Conservation (phyloP, 2,888 invertebrate genomes). For the Mongoloraphidia duomilia region DNA sequence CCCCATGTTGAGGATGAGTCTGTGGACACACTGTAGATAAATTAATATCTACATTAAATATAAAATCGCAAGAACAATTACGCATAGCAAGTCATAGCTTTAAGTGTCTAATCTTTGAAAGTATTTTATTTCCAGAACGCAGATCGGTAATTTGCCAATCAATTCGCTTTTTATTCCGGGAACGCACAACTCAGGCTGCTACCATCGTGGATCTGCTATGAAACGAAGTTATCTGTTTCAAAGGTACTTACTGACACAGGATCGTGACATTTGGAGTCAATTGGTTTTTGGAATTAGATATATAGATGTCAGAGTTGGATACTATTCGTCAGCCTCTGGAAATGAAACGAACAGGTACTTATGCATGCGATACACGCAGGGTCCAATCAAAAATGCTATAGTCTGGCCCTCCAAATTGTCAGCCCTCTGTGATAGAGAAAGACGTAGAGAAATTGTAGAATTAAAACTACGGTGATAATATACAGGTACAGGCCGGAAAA, state of each 20-base stretch:
- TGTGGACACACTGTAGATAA: no score
- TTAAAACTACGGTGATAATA: no score
- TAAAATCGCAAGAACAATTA: no score
- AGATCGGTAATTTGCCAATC: conserved; percentile 32
- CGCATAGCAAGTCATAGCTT: not conserved
- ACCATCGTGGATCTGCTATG: conserved; percentile 21
- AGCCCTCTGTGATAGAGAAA: no score
- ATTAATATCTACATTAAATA: no score
- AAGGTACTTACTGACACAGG: conserved; percentile 45
- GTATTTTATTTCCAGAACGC: conserved; percentile 11
- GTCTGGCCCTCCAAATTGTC: not conserved
- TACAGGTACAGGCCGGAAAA: no score
- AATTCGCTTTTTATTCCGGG: conserved; percentile 50
- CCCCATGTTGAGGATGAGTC: no score
- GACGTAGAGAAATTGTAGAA: no score
- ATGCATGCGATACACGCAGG: conserved; percentile 17
- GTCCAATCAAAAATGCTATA: not conserved
- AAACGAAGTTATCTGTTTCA: conserved; percentile 24
- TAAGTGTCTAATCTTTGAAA: conserved; percentile 2
- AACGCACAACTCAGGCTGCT: conserved; percentile 54
- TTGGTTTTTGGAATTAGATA: conserved; percentile 74
- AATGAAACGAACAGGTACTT: not conserved
- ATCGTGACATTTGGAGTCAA: conserved; percentile 68
- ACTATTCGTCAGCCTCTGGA: conserved; percentile 30
- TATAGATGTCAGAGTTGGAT: conserved; percentile 66